Evolutionary conservation across 92 coral and sea anemone species (phyloP), one percentile per base, ranked within the genome.

Genomic region (Blastomussa wellsi): DNA sequence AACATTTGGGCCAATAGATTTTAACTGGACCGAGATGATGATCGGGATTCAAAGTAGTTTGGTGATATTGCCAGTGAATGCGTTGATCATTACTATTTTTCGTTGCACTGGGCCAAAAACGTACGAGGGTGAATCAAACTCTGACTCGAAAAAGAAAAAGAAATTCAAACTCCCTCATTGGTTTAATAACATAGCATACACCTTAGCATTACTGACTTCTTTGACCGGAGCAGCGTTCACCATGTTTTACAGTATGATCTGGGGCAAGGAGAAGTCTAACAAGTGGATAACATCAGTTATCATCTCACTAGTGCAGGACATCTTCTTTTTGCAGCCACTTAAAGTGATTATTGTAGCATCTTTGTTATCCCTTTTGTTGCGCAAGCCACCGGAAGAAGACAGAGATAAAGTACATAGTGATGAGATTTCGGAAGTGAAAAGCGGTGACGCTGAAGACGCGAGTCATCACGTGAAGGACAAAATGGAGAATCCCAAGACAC

Each of bases 191-290:
- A 71, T 89, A 17, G 92, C 87, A 1, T 89, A 89, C 32, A 81
- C 81, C 1, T 72, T 89, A 7, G 80, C 86, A 29, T 53, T 89
- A 8, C 48, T 89, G 26, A 80, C 90, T 0, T 79, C 89, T 28
- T 14, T 86, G 36, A 64, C 80, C 7, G 89, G 86, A 4, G 92
- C 89, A 1, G 35, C 79, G 1, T 85, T 86, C 16, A 76, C 87
- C 14, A 80, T 60, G 41, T 89, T 90, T 49, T 94, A 94, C 86
- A 89, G 93, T 72, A 90, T 94, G 90, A 89, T 89, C 78, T 94
- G 97, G 97, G 97, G 97, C 17, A 92, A 91, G 57, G 95, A 94
- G 14, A 90, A 89, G 73, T 92, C 97, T 6, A 90, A 89, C 75
- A 84, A 88, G 39, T 94, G 97, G 97, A 87, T 94, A 31, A 44